Base-by-base conservation (phyloP, 2,113 vertebrate genomes). In the Mesocricetus auratus region DNA sequence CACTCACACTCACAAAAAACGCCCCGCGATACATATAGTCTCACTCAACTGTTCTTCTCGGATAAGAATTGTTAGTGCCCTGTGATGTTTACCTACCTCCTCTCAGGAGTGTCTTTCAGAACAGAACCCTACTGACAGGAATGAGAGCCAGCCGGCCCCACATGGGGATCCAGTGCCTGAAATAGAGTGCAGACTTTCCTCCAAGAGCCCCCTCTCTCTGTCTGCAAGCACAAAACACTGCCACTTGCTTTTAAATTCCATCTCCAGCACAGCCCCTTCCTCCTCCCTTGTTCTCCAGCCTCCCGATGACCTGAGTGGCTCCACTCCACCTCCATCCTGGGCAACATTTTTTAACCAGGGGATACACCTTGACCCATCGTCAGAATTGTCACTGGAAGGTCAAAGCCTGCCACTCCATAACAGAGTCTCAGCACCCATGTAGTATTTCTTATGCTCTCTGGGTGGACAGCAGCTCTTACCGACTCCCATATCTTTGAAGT, bases 101-200 rank as follows among this genome's bases (percentile, higher is more conserved):
- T 16, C 62, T 60, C 24, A 42, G n/a, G 7, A 62, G 56, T 0
- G 6, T 22, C 68, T 73, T 73, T 88, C 56, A 50, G 60, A 77
- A 75, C n/a, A 15, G 68, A 77, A 2, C 17, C 22, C 50, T 5
- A 10, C 15, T 21, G 36, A 9, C 6, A 8, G 42, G 15, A 9
- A 39, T 3, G 26, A 7, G 21, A 5, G 1, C 5, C 33, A 3
- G 0, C 1, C 26, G 1, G 0, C 1, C 1, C 10, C 66, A 17
- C 22, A 16, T 6, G 12, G 4, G 9, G 13, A 3, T 22, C 21
- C 3, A 1, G 42, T 0, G 9, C 36, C 62, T 22, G 68, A 31
- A 22, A 7, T 17, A 2, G 17, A 1, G 24, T 4, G 24, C 33
- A 29, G 9, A 29, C n/a, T 42, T 22, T 33, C 29, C 45, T 39